Evolutionary conservation across 2,888 invertebrate genomes (phyloP).

Genomic region (Caenorhabditis sp.): DNA sequence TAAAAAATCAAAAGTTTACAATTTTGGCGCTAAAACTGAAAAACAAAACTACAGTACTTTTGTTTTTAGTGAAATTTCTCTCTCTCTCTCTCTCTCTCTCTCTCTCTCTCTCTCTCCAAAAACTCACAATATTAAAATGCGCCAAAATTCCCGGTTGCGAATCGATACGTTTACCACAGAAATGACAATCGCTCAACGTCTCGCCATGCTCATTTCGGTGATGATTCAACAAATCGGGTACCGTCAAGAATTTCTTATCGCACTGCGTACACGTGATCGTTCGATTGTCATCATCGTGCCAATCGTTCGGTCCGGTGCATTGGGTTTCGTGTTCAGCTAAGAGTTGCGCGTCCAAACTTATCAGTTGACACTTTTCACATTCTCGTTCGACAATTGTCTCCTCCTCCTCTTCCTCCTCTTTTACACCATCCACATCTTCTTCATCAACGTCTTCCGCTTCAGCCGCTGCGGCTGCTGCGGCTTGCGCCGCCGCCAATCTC

Average conservation of each 20-base stretch:
- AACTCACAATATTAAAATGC: neutral
- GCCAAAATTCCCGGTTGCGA: neutral
- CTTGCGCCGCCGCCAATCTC: no score
- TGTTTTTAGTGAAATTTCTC: no score
- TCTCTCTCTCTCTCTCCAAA: no score
- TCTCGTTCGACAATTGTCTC: neutral
- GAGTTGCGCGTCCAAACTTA: neutral
- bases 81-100: no score
- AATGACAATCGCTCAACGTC: neutral
- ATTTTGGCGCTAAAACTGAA: no score
- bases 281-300: neutral
- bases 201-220: neutral
- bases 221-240: neutral
- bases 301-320: neutral
- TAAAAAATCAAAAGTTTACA: no score
- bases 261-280: neutral
- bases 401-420: neutral
- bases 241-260: neutral
- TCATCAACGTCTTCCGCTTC: no score
- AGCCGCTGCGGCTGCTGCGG: no score
- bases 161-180: neutral
- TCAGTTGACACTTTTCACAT: neutral
- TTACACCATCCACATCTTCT: no score
- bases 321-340: neutral
- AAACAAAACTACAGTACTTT: no score